Evolutionary conservation across 2,888 invertebrate species (phyloP).

Genomic region (Diaphora mendica): DNA sequence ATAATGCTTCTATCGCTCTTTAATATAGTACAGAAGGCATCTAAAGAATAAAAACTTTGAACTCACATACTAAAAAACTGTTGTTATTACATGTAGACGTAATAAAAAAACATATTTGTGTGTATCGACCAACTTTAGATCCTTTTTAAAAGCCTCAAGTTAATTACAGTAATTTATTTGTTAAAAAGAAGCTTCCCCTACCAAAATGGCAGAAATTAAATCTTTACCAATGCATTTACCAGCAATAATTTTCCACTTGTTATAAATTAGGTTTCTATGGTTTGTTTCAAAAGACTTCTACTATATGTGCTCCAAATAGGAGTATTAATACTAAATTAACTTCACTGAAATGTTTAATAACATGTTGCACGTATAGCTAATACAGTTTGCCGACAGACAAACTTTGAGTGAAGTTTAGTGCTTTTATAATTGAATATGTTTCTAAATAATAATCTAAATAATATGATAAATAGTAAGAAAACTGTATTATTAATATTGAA

Average conservation of each 20-base stretch:
- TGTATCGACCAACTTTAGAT: neutral
- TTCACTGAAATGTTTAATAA: neutral
- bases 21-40: too few relatives aligned
- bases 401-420: neutral
- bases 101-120: neutral
- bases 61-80: too few relatives aligned
- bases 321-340: neutral
- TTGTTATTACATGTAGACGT: too few relatives aligned
- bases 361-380: neutral
- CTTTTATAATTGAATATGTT: neutral
- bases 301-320: neutral
- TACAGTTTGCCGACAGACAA: neutral
- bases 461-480: neutral
- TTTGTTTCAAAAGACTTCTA: neutral
- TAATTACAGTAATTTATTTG: neutral
- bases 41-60: too few relatives aligned
- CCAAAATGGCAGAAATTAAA: neutral
- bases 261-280: neutral
- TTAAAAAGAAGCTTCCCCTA: neutral
- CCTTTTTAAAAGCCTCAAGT: neutral
- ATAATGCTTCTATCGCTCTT: too few relatives aligned
- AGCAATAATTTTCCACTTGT: neutral
- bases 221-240: neutral
- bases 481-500: too few relatives aligned
- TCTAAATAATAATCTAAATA: neutral